These are phyloP conservation scores for Rhinichthys osculus DNA, from an alignment of 2,797 vertebrate genomes.

Conservation along the genomic window DNA sequence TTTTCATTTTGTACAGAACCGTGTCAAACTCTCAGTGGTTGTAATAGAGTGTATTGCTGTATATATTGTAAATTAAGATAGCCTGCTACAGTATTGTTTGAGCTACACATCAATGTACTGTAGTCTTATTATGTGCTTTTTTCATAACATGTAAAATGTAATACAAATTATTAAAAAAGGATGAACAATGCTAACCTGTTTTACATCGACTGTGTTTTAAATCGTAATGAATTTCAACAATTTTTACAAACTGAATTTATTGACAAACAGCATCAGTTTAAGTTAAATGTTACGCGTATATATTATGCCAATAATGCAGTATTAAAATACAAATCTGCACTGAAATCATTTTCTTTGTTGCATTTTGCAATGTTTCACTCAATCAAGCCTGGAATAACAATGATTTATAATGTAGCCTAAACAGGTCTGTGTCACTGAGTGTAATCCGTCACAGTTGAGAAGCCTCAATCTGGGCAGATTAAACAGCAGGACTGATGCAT, in stretches of 20 bases:
- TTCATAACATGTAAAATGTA: constrained; percentile 86
- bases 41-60: constrained; percentile 84
- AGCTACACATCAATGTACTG: constrained; percentile 82
- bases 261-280: not conserved
- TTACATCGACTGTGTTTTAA: constrained; percentile 32
- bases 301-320: not conserved
- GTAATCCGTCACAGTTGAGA: constrained; percentile 72
- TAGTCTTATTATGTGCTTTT: constrained; percentile 87
- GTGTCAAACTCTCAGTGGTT: constrained; percentile 68
- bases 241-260: not conserved
- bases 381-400: constrained; percentile 19
- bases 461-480: constrained; percentile 73
- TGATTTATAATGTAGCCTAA: constrained; percentile 27
- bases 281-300: not conserved
- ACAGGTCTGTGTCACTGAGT: constrained; percentile 41
- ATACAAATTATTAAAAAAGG: constrained; percentile 75
- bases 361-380: not conserved
- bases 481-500: constrained; percentile 65
- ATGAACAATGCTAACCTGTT: constrained; percentile 54
- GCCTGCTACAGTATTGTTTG: constrained; percentile 82
- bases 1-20: constrained; percentile 47
- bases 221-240: not conserved
- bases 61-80: constrained; percentile 89
- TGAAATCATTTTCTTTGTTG: not conserved
- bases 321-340: not conserved